Conservation (phyloP, 2,797 vertebrate species). For the Chelmon rostratus region DNA sequence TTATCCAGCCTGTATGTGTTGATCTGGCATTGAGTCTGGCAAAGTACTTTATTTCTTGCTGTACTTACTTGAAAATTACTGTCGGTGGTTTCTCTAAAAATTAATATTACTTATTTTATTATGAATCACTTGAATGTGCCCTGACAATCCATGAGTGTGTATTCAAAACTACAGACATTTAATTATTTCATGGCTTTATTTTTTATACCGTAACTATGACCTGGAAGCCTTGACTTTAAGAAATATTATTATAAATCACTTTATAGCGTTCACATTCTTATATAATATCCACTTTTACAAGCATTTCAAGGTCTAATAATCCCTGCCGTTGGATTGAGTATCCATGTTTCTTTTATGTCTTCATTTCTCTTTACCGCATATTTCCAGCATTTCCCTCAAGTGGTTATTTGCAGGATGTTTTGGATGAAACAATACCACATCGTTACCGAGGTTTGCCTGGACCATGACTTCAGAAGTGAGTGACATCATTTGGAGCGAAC, state of each 20-base stretch:
- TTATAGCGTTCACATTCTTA: neutral
- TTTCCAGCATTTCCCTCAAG: constrained; percentile 22
- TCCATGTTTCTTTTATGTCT: constrained; percentile 13
- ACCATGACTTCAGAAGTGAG: constrained; percentile 38
- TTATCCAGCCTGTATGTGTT: neutral
- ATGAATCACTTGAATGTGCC: constrained; percentile 4
- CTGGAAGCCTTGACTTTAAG: neutral
- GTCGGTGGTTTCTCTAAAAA: neutral
- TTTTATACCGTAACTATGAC: neutral
- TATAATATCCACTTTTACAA: constrained; percentile 3
- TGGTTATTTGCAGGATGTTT: constrained; percentile 42
- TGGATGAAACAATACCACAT: constrained; percentile 23
- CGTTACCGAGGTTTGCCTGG: constrained; percentile 22
- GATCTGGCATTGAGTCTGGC: neutral
- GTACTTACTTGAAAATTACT: neutral
- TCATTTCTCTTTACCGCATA: neutral
- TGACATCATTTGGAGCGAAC: constrained; percentile 36
- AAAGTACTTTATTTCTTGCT: neutral
- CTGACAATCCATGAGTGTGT: neutral
- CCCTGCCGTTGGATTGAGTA: neutral
- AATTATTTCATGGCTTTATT: neutral
- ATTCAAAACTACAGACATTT: constrained; percentile 5
- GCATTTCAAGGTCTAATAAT: neutral
- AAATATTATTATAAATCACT: neutral
- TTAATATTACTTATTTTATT: neutral